These are phyloP conservation scores for Tiliqua scincoides DNA, from an alignment of 2,113 vertebrate species.

Conservation along the genomic window DNA sequence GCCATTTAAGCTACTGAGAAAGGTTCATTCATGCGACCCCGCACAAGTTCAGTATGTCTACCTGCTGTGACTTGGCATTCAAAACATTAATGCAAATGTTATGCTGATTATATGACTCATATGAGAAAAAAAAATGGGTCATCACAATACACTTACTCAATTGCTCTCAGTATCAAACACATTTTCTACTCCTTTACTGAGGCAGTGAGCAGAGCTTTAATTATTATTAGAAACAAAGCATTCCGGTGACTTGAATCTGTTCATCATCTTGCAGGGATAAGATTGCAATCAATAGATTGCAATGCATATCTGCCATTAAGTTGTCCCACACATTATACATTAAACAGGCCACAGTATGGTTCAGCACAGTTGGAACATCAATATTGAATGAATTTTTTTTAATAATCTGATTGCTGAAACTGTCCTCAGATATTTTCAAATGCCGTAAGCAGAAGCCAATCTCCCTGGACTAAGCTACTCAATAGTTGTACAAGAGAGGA, in stretches of 20 bases:
- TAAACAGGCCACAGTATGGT: background rate
- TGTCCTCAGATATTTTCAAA: background rate
- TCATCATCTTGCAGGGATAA: background rate
- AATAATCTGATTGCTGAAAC: rapidly evolving
- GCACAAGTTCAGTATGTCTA: background rate
- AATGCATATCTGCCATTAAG: constrained; percentile 38
- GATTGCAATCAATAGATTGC: constrained; percentile 12
- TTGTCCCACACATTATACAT: background rate
- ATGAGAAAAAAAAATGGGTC: background rate
- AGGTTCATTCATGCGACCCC: background rate
- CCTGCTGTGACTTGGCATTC: constrained; percentile 4
- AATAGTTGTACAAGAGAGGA: background rate
- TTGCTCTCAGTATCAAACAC: background rate
- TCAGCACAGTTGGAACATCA: background rate
- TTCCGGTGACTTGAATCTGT: constrained; percentile 3
- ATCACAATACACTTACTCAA: background rate
- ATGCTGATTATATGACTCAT: background rate
- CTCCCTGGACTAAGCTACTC: background rate
- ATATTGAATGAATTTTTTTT: background rate
- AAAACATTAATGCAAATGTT: background rate
- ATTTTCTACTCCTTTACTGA: background rate
- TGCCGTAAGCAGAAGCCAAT: background rate
- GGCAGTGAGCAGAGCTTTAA: constrained; percentile 2
- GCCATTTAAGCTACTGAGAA: background rate
- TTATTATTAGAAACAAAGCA: background rate